phyloP scores from a whole-genome alignment of 2,113 vertebrate species.

The Cyprinodon brontotheroides region DNA sequence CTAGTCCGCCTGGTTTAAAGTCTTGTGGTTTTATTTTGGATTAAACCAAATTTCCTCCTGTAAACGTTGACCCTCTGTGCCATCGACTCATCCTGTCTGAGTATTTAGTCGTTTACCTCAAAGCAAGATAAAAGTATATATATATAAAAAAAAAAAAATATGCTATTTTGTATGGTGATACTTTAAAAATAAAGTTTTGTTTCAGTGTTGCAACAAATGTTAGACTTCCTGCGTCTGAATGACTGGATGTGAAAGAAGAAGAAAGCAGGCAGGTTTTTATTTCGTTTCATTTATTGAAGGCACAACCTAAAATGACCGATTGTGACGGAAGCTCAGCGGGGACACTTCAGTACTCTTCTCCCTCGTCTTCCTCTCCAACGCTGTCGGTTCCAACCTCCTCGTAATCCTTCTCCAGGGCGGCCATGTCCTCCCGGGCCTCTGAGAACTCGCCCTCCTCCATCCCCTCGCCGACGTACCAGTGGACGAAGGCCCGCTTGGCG shows the following conservation, averaged over 20 bases:
- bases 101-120: constrained; percentile 63
- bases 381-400: constrained; percentile 56
- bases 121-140: constrained; percentile 49
- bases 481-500: constrained; percentile 88
- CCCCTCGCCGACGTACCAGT: constrained; percentile 89
- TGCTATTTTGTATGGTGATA: constrained; percentile 72
- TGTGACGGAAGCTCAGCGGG: too few relatives aligned
- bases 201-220: constrained; percentile 67
- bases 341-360: constrained; percentile 14
- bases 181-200: constrained; percentile 68
- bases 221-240: background rate
- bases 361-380: constrained; percentile 20
- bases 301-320: background rate
- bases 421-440: constrained; percentile 87
- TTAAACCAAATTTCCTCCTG: too few relatives aligned
- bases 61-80: constrained; percentile 28
- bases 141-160: constrained; percentile 46
- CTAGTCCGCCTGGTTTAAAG: background rate
- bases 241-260: background rate
- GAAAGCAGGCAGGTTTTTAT: background rate
- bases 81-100: constrained; percentile 28
- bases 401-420: constrained; percentile 88
- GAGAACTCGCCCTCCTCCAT: constrained; percentile 92
- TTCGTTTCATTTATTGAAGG: background rate
- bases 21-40: background rate